These are phyloP conservation scores for Aleiodes testaceus DNA, from an alignment of 2,888 invertebrate species.

Conservation along the genomic window DNA sequence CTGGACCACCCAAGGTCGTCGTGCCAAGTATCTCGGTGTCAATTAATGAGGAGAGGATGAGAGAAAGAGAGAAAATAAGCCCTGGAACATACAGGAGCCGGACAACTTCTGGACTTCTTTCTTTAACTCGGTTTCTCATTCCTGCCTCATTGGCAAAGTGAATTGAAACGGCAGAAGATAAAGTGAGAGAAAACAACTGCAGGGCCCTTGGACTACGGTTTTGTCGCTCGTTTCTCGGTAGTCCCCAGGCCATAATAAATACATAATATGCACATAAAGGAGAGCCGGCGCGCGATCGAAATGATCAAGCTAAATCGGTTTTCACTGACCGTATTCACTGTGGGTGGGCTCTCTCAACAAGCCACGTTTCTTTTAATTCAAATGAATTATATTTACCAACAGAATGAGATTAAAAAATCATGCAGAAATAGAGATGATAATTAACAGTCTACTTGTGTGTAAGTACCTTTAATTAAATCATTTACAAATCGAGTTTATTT, in stretches of 20 bases:
- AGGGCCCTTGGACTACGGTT: constrained; percentile 60
- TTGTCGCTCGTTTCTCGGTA: constrained; percentile 70
- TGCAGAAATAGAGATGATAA: constrained; percentile 9
- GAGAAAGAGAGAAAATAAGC: constrained; percentile 20
- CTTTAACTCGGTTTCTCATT: background rate
- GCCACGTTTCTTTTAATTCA: constrained; percentile 58
- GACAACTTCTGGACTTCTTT: constrained; percentile 22
- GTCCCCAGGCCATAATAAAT: constrained; percentile 69
- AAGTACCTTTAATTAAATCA: constrained; percentile 43
- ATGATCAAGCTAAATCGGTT: constrained; percentile 67
- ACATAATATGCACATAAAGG: constrained; percentile 73
- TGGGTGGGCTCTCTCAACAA: constrained; percentile 58
- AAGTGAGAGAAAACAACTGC: constrained; percentile 33
- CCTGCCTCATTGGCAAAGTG: background rate
- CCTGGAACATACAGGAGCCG: constrained; percentile 9
- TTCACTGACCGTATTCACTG: constrained; percentile 54
- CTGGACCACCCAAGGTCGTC: constrained; percentile 71
- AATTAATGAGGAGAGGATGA: constrained; percentile 66
- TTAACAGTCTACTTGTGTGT: constrained; percentile 42
- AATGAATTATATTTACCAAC: constrained; percentile 43
- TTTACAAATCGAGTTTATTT: constrained; percentile 39
- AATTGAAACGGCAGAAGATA: constrained; percentile 24
- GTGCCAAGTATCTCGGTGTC: constrained; percentile 69
- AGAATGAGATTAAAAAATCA: background rate
- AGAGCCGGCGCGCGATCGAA: constrained; percentile 68